Base-by-base conservation (phyloP, 1,140 invertebrate genomes). In the Macrosteles quadrilineatus region DNA sequence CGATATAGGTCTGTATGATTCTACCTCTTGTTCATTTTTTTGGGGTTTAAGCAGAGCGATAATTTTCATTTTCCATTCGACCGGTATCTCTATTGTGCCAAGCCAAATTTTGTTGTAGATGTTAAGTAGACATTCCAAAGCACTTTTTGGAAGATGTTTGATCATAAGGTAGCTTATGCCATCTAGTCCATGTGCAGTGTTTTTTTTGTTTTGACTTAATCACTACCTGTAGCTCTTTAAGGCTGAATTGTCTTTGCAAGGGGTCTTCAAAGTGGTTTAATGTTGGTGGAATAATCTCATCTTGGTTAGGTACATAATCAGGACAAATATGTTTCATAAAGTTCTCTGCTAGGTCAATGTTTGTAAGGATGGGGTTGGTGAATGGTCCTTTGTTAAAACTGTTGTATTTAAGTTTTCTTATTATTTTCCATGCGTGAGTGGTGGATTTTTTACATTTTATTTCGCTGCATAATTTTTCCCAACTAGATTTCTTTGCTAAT, bases 1-100 rank as follows among this genome's bases (percentile, higher is more conserved):
- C n/a, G 47, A 50, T n/a, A 50, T 50, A 50, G 47, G 47, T n/a
- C 47, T 50, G n/a, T 50, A 50, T 50, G 47, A 50, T 50, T 50
- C 21, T 19, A 4, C 47, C 3, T 19, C 6, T 9, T 19, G 3
- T 19, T 50, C n/a, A n/a, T 50, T n/a, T 11, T 19, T 11, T 3
- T 50, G 6, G n/a, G 47, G 47, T 50, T 50, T 50, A 19, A 50
- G 47, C 6, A 50, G 47, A 9, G 47, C 47, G n/a, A 50, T 50
- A 19, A 50, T 6, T 50, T 50, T 6, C 6, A 50, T 19, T 6
- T 50, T 50, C 47, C 47, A 50, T 23, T 19, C 3, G 6, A 9
- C 6, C n/a, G 47, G 47, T 9, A 50, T 11, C n/a, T 50, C 21
- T 19, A 23, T 50, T 50, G 4, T 19, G n/a, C n/a, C n/a, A 23